Percentiles rank a stretch among this genome's conserved stretches.
These are phyloP conservation scores for Xestia xanthographa DNA, from an alignment of 2,888 invertebrate genomes.

Conservation along the genomic window DNA sequence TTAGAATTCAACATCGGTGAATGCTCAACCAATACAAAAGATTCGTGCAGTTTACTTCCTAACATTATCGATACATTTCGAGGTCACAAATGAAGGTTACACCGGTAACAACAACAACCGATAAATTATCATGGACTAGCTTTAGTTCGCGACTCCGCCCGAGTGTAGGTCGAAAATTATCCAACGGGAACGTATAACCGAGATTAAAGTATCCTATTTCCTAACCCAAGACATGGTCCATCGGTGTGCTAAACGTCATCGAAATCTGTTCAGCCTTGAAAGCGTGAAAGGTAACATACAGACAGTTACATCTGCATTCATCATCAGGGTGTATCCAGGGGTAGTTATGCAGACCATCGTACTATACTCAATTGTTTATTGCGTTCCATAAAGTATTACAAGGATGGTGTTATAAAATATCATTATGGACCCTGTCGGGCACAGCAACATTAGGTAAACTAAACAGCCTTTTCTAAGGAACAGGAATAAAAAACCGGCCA, in stretches of 20 bases:
- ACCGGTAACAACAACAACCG: slow-evolving; percentile 1
- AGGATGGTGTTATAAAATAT: too few relatives aligned
- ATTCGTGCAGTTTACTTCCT: slow-evolving; percentile 4
- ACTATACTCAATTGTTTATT: too few relatives aligned
- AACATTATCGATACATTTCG: slow-evolving; percentile 13
- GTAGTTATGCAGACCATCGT: too few relatives aligned
- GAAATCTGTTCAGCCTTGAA: not conserved
- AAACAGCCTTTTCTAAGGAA: not conserved
- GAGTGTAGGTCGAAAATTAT: not conserved
- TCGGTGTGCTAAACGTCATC: not conserved
- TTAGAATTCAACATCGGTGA: not conserved
- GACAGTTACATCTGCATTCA: not conserved
- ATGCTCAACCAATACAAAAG: not conserved
- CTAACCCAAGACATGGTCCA: not conserved
- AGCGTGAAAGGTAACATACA: not conserved
- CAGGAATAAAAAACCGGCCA: not conserved
- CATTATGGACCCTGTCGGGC: too few relatives aligned
- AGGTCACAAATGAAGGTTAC: slow-evolving; percentile 43
- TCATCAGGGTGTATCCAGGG: not conserved
- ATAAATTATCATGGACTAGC: not conserved
- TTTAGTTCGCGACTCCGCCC: not conserved
- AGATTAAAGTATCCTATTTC: not conserved
- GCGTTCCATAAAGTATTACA: too few relatives aligned
- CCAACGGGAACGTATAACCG: not conserved
- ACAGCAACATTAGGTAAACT: too few relatives aligned